These are phyloP conservation scores for Columba guinea DNA, from an alignment of 2,797 vertebrate genomes.

Conservation along the genomic window DNA sequence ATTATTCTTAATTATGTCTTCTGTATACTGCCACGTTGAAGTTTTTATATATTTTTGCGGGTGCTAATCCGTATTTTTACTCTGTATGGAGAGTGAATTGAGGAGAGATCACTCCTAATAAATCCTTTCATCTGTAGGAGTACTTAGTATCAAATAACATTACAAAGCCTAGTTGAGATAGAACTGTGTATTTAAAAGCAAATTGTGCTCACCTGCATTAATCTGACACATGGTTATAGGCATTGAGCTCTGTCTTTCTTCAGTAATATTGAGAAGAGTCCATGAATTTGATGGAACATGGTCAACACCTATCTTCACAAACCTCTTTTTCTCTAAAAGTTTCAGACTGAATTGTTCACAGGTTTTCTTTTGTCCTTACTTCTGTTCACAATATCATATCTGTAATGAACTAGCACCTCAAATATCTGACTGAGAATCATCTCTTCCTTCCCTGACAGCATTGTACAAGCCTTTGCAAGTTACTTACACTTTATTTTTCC, in stretches of 20 bases:
- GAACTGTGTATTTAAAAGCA: not conserved
- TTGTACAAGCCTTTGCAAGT: not conserved
- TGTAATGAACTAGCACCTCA: not conserved
- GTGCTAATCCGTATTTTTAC: not conserved
- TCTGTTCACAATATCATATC: not conserved
- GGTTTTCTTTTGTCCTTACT: not conserved
- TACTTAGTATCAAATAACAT: not conserved
- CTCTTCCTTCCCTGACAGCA: not conserved
- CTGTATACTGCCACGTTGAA: not conserved
- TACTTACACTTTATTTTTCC: not conserved
- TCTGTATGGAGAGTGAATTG: not conserved
- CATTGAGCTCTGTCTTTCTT: not conserved
- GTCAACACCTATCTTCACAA: not conserved
- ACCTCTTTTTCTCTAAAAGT: not conserved
- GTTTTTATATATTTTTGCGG: not conserved
- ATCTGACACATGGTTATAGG: not conserved
- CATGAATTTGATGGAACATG: accelerated
- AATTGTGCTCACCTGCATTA: not conserved
- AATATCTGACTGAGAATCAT: not conserved
- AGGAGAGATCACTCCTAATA: not conserved
- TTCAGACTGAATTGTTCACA: not conserved
- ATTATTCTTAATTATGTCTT: not conserved
- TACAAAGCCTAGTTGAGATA: not conserved
- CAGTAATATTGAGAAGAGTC: not conserved
- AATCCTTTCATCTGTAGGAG: not conserved